Evolutionary conservation across 2,888 invertebrate genomes (phyloP), one percentile per base, ranked within the genome.

Genomic region (Ferrisia virgata): DNA sequence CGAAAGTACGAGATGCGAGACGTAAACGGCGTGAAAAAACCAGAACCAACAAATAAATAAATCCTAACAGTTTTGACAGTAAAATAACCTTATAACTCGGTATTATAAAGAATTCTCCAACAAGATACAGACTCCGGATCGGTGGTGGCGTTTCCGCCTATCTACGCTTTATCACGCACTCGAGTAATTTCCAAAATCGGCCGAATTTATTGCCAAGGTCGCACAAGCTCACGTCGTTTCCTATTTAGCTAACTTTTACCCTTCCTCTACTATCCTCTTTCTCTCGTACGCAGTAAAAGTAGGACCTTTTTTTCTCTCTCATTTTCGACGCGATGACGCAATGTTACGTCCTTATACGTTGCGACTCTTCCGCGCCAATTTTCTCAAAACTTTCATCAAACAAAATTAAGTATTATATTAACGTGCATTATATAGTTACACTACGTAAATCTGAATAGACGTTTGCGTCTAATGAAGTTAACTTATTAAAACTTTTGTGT

Each of bases 151-250:
- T 64, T 64, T 64, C 64, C 64, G 25, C 64, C 11, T 11, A 18
- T 25, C 18, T 15, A 15, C 64, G 64, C 64, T 64, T 28, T 28
- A 64, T 28, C 64, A 64, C 64, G 64, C 64, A 28, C 28, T 15
- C 64, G 64, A 64, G 64, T 64, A 64, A 64, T 64, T 64, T 64
- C n/a, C 28, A 64, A 64, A 64, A 64, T 64, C 64, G 64, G 28
- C 64, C 28, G 64, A 64, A 64, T 64, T 64, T 64, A 64, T 64
- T 64, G 64, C 64, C 64, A 64, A 64, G 64, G 64, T 64, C 64
- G 64, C 28, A 28, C 25, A 64, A 64, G 28, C 28, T 64, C 64
- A 28, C 64, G 64, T 64, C 64, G 28, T 64, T 64, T 64, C 28
- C 64, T 64, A 64, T 64, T 64, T 28, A 28, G 64, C 28, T 28